Conservation (phyloP, 2,888 invertebrate genomes). For the Caenorhabditis wallacei region DNA sequence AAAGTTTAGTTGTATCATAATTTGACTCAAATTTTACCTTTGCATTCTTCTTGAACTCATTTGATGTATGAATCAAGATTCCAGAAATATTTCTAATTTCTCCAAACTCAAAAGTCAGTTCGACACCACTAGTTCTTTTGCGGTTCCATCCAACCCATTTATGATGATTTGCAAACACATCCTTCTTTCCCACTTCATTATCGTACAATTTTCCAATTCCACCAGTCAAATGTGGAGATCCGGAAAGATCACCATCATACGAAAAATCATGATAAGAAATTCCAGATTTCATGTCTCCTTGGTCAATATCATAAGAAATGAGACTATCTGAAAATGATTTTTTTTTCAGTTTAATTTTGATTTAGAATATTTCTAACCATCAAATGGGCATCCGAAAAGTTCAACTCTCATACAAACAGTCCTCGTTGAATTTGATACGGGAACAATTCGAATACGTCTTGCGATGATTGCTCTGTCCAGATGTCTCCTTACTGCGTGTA, state of each 20-base stretch:
- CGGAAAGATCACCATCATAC: conserved; percentile 87
- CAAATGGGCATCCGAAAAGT: conserved; percentile 92
- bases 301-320: conserved; percentile 86
- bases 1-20: neutral
- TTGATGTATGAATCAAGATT: conserved; percentile 91
- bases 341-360: too few species aligned
- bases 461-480: conserved; percentile 92
- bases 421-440: conserved; percentile 90
- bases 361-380: conserved; percentile 86
- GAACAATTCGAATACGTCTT: conserved; percentile 88
- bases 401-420: conserved; percentile 95
- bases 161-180: conserved; percentile 84
- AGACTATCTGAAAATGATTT: conserved; percentile 13
- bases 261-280: conserved; percentile 81
- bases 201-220: conserved; percentile 91
- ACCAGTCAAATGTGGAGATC: conserved; percentile 87
- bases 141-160: conserved; percentile 93
- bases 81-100: conserved; percentile 91
- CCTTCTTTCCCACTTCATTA: conserved; percentile 85
- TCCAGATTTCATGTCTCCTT: conserved; percentile 61
- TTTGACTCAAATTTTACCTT: conserved; percentile 28
- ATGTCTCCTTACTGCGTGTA: conserved; percentile 89
- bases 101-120: conserved; percentile 91
- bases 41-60: conserved; percentile 84
- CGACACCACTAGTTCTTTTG: conserved; percentile 51